phyloP scores from a whole-genome alignment of 2,797 vertebrate genomes.

The Trachops cirrhosus region DNA sequence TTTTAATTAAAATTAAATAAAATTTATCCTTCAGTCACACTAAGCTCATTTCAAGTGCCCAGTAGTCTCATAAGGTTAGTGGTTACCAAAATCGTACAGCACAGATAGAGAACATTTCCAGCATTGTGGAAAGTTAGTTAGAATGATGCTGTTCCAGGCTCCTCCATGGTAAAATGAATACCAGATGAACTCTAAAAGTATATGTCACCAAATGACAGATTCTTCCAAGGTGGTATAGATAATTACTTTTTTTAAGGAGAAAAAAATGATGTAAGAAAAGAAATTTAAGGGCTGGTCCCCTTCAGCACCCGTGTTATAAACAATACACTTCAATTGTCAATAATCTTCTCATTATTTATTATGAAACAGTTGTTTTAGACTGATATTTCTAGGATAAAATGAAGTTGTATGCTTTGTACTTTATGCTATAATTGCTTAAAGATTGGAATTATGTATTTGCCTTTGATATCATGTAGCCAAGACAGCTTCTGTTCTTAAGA shows the following conservation, averaged over 20 bases:
- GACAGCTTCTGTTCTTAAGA: slow-evolving; percentile 31
- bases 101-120: not conserved
- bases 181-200: not conserved
- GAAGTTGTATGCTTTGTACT: slow-evolving; percentile 24
- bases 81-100: not conserved
- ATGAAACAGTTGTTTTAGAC: not conserved
- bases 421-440: slow-evolving; percentile 12
- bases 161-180: not conserved
- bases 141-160: not conserved
- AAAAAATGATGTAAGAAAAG: slow-evolving; percentile 42
- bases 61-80: not conserved
- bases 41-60: not conserved
- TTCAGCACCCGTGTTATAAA: slow-evolving; percentile 13
- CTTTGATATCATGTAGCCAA: slow-evolving; percentile 21
- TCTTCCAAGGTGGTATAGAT: slow-evolving; percentile 6
- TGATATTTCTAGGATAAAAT: slow-evolving; percentile 45
- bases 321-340: not conserved
- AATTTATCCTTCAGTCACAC: not conserved
- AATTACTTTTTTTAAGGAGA: not conserved
- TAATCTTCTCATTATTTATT: slow-evolving; percentile 39
- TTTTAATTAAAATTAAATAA: slow-evolving; percentile 31
- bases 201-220: not conserved
- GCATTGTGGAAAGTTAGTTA: not conserved
- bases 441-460: slow-evolving; percentile 7
- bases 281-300: not conserved